Evolutionary conservation across 2,797 vertebrate species (phyloP).

Genomic region (Chaenodraco wilsoni): DNA sequence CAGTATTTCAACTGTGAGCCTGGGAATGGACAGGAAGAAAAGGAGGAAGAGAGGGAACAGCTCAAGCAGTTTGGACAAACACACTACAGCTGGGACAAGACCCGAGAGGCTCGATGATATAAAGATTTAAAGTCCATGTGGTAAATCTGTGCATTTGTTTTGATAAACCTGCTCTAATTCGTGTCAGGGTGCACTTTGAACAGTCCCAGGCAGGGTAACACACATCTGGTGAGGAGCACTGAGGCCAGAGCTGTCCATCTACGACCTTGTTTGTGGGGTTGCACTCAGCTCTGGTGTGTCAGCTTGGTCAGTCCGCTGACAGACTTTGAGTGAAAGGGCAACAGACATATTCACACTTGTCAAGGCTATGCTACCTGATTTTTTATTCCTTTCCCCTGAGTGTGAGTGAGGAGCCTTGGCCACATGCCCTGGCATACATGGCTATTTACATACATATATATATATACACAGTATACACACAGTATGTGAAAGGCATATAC

Average conservation of each 20-base stretch:
- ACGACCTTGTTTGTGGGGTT: conserved; percentile 73
- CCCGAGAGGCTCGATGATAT: conserved; percentile 7
- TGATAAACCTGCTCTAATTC: conserved; percentile 35
- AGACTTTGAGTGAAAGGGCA: conserved; percentile 80
- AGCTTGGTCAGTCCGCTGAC: conserved; percentile 78
- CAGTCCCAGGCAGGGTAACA: conserved; percentile 61
- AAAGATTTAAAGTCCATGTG: conserved; percentile 25
- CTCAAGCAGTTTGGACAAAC: conserved; percentile 40
- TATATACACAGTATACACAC: conserved; percentile 13
- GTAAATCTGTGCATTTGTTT: conserved; percentile 32
- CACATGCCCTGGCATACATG: conserved; percentile 38
- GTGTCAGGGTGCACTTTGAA: conserved; percentile 41
- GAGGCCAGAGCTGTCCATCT: conserved; percentile 72
- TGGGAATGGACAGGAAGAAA: conserved; percentile 50
- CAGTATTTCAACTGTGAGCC: conserved; percentile 83
- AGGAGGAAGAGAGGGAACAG: conserved; percentile 25
- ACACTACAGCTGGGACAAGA: conserved; percentile 3
- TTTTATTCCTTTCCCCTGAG: conserved; percentile 61
- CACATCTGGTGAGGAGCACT: conserved; percentile 49
- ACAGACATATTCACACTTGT: conserved; percentile 82
- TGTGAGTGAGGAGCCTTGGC: conserved; percentile 46
- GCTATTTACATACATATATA: conserved; percentile 39
- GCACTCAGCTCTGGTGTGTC: conserved; percentile 77
- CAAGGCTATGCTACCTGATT: conserved; percentile 74
- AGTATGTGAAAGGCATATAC: not conserved